Evolutionary conservation across 2,888 invertebrate species (phyloP), one percentile per base, ranked within the genome.

Genomic region (Sesia bembeciformis): DNA sequence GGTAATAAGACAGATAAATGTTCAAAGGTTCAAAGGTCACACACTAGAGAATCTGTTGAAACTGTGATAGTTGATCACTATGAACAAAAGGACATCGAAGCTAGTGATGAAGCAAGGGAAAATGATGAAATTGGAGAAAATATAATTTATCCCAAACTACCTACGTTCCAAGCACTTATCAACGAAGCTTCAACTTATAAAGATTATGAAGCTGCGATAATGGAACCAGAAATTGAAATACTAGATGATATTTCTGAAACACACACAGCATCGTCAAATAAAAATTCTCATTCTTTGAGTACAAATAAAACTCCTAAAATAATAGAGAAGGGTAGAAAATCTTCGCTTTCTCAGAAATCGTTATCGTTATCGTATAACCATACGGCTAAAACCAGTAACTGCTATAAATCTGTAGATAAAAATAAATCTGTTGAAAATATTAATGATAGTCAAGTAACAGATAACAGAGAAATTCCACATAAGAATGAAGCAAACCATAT

Each of bases 41-140:
- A 68, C 64, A 67, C 63, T 67, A 81, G 84, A 76, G 78, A 78
- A 57, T 87, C 88, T 54, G 77, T 77, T 58, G 88, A 88, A 43
- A 87, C 85, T 51, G 64, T 83, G 40, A 72, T 86, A 55, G 62
- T 84, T 57, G 81, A 81, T 49, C 43, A 50, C 43, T 5, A 23
- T 23, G 23, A 23, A 55, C 68, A 66, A 59, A 77, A 61, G 54
- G 81, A 68, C 5, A 61, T 78, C 50, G 79, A 79, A 62, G 68
- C 74, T 8, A 7, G 50, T 8, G 53, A 50, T n/a, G 43, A 53
- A 8, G 54, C 51, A 50, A 53, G 6, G 5, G 23, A 43, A 43
- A 46, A 51, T 42, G 23, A 8, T 3, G 40, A 38, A 46, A 39
- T 39, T 5, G 39, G 8, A 63, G 70, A 53, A 54, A 54, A 49